phyloP scores from a whole-genome alignment of 2,888 invertebrate genomes.

The Nephrotoma appendiculata region DNA sequence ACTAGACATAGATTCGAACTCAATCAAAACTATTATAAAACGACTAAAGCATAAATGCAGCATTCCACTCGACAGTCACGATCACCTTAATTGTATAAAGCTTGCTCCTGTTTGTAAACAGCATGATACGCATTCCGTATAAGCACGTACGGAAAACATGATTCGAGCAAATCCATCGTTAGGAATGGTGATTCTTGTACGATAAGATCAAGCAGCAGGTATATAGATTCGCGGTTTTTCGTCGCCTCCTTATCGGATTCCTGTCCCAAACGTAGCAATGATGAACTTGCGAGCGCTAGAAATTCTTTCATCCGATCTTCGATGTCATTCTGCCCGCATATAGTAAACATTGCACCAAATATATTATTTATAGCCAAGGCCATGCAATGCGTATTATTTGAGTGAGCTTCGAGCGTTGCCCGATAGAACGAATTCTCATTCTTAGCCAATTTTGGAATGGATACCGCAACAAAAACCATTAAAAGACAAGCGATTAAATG shows the following conservation, averaged over 20 bases:
- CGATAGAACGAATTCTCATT: conserved; percentile 81
- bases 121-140: conserved; percentile 97
- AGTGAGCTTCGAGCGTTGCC: conserved; percentile 79
- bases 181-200: conserved; percentile 97
- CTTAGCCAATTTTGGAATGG: conserved; percentile 85
- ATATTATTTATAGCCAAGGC: conserved; percentile 91
- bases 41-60: neutral
- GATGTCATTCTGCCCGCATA: conserved; percentile 91
- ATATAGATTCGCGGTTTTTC: conserved; percentile 90
- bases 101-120: conserved; percentile 78
- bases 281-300: conserved; percentile 83
- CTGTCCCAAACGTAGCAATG: conserved; percentile 83
- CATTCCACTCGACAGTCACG: neutral
- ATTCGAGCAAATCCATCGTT: conserved; percentile 96
- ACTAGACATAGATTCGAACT: neutral
- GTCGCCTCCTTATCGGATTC: conserved; percentile 91
- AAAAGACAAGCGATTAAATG: conserved; percentile 86
- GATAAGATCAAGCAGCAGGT: conserved; percentile 89
- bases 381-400: conserved; percentile 99
- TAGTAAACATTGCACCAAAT: conserved; percentile 91
- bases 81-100: conserved; percentile 9
- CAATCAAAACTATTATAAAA: neutral
- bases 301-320: conserved; percentile 97
- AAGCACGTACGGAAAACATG: conserved; percentile 96
- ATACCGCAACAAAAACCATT: conserved; percentile 98